Percentiles rank a stretch among this genome's conserved stretches.
Conservation (phyloP, 1,140 invertebrate genomes). For the Penaeus japonicus region DNA sequence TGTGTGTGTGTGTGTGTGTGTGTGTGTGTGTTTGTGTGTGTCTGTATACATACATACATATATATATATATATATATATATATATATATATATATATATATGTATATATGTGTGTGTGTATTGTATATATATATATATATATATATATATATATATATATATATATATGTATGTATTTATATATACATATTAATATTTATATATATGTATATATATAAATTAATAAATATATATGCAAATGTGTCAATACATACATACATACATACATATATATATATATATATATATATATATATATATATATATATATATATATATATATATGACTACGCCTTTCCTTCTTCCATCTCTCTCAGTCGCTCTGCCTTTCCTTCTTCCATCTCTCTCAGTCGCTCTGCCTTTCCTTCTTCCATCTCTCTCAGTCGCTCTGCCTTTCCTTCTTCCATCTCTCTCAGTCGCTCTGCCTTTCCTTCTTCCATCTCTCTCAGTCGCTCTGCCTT, state of each 20-base stretch:
- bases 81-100: not conserved
- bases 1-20: not conserved
- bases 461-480: no score
- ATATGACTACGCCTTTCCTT: not conserved
- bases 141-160: not conserved
- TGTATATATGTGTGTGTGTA: not conserved
- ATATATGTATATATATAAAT: not conserved
- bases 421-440: no score
- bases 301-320: constrained; percentile 6
- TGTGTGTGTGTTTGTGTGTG: not conserved
- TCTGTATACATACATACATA: not conserved
- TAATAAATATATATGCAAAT: not conserved
- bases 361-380: no score
- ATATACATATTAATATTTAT: not conserved
- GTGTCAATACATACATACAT: not conserved
- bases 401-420: no score
- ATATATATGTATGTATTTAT: not conserved
- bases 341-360: no score
- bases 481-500: no score
- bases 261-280: not conserved
- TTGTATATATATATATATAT: not conserved
- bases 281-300: constrained; percentile 6
- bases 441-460: no score
- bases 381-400: no score
- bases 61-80: not conserved